phyloP scores from a whole-genome alignment of 2,113 vertebrate genomes.

The Calyptomena viridis region DNA sequence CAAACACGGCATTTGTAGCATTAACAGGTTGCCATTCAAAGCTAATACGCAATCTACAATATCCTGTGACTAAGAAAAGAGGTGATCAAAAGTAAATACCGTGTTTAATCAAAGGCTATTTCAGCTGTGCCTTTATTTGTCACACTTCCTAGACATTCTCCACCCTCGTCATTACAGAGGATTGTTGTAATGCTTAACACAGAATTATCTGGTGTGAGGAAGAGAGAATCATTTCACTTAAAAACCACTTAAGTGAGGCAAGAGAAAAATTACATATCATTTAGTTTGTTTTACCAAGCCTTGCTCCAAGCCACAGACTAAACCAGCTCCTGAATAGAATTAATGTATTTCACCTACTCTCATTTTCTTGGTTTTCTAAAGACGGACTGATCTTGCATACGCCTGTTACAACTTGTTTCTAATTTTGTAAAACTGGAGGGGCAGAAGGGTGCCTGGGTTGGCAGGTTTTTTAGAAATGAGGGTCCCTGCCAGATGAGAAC shows the following conservation, averaged over 20 bases:
- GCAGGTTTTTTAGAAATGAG: neutral
- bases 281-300: neutral
- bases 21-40: neutral
- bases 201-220: neutral
- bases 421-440: neutral
- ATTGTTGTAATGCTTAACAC: neutral
- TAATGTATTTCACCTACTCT: neutral
- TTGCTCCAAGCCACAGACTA: neutral
- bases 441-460: neutral
- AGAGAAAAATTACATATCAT: neutral
- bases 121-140: neutral
- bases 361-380: neutral
- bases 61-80: neutral
- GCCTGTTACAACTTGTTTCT: neutral
- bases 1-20: neutral
- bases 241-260: neutral
- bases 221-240: neutral
- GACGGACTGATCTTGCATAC: neutral
- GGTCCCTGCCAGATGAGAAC: neutral
- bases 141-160: neutral
- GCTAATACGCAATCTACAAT: neutral
- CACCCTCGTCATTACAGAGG: neutral
- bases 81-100: conserved; percentile 6
- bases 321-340: neutral
- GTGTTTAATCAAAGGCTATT: neutral